phyloP scores from a whole-genome alignment of 2,113 vertebrate genomes.

The Lophura nycthemera region DNA sequence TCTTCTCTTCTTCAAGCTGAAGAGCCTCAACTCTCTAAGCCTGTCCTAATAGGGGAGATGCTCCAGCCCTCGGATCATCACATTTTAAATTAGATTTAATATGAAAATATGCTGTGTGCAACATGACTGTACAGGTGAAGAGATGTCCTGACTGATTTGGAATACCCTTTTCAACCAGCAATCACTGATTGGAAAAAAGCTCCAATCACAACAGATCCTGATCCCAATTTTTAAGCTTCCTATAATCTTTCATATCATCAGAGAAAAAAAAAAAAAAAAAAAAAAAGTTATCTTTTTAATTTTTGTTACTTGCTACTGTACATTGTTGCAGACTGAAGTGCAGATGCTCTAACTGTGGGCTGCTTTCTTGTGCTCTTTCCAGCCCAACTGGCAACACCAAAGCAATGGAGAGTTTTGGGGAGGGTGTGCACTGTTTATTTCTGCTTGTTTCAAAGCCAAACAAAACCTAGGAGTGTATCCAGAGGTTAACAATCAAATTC shows the following conservation, averaged over 20 bases:
- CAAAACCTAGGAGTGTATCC: not conserved
- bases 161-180: not conserved
- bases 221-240: not conserved
- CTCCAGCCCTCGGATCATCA: no score
- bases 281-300: not conserved
- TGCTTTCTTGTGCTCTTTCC: not conserved
- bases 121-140: not conserved
- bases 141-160: not conserved
- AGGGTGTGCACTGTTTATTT: not conserved
- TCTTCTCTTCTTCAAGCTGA: no score
- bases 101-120: not conserved
- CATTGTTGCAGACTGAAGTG: not conserved
- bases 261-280: not conserved
- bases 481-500: not conserved
- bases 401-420: no score
- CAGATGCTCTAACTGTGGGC: not conserved
- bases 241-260: not conserved
- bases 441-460: not conserved
- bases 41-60: no score
- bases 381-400: not conserved
- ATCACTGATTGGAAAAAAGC: not conserved
- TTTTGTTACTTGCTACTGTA: not conserved
- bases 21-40: no score
- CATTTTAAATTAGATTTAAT: slow-evolving; percentile 8
- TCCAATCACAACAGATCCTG: not conserved